A percentile compares a stretch with the other conserved stretches of the same genome.
Conservation (phyloP, 2,888 invertebrate species). For the Drosophila neutralis region DNA sequence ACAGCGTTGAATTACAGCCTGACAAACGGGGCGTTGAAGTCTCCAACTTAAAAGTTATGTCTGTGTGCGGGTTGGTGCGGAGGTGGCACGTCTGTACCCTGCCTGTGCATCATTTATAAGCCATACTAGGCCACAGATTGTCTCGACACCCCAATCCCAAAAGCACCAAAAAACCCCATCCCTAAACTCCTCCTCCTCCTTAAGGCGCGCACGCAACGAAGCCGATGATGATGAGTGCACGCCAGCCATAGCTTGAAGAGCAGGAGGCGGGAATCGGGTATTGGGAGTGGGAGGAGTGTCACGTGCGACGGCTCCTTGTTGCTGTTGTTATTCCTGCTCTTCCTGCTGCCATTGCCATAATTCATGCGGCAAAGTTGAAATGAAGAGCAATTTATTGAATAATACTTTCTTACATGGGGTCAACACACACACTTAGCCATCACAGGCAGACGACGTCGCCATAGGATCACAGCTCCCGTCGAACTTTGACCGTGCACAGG, state of each 20-base stretch:
- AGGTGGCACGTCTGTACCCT: slow-evolving; percentile 35
- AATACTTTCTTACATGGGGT: slow-evolving; percentile 60
- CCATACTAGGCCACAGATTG: slow-evolving; percentile 78
- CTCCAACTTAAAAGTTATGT: slow-evolving; percentile 77
- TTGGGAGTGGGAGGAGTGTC: slow-evolving; percentile 41
- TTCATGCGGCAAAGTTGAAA: slow-evolving; percentile 70
- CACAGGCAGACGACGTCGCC: neutral
- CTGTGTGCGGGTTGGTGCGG: slow-evolving; percentile 33
- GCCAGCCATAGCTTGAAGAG: slow-evolving; percentile 66
- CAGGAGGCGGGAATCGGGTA: slow-evolving; percentile 7
- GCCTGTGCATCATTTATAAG: slow-evolving; percentile 79
- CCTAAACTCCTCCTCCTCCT: slow-evolving; percentile 4
- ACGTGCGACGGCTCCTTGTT: slow-evolving; percentile 59
- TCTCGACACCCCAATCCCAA: slow-evolving; percentile 59
- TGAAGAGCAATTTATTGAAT: slow-evolving; percentile 79
- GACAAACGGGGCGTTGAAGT: slow-evolving; percentile 79
- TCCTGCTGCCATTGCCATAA: slow-evolving; percentile 61
- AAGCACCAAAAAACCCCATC: slow-evolving; percentile 2
- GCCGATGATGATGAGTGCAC: slow-evolving; percentile 78
- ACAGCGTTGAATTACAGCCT: slow-evolving; percentile 78
- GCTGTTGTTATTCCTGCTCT: slow-evolving; percentile 23
- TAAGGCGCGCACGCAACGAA: slow-evolving; percentile 63
- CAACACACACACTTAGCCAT: slow-evolving; percentile 35
- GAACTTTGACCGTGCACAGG: slow-evolving; percentile 23
- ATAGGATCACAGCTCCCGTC: slow-evolving; percentile 5